Evolutionary conservation across 2,888 invertebrate species (phyloP), one percentile per base, ranked within the genome.

Genomic region (Lasioglossum malachurum): DNA sequence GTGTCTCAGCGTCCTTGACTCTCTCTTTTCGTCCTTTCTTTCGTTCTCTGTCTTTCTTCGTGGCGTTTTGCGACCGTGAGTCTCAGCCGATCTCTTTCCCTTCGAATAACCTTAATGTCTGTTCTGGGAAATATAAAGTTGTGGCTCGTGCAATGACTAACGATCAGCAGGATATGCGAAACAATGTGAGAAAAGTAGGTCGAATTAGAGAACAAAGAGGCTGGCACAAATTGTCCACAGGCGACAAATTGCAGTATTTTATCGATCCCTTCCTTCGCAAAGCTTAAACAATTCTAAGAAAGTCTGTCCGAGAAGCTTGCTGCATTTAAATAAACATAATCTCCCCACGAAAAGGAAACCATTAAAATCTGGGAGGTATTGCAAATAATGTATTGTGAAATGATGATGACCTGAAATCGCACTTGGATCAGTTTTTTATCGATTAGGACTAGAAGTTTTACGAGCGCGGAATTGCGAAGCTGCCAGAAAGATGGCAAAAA

Each of bases 1-100:
- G 74, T 73, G 74, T 38, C 31, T 78, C 23, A 35, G 23, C 7
- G 83, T 82, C 86, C 89, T 86, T 84, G 86, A 75, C 38, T 60
- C 73, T 64, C 38, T 77, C 72, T 76, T 60, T 85, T 76, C 23
- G 8, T 75, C 60, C 82, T 80, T 41, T 78, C 67, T 76, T 75
- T 72, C 46, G 83, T 27, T 35, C 35, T 67, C 64, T 41, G 35
- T 83, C 75, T 80, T 49, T 78, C 44, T 87, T 71, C 71, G 4
- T 3, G 71, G 12, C 38, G 46, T 46, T 57, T 46, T 27, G 82
- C 76, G 91, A 79, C 92, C 91, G 87, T 92, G 92, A 93, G 88
- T 87, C 88, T 76, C 79, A 83, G 75, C 82, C 86, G 78, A 84
- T 89, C 91, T 92, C 88, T 88, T 89, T 89, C 89, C 87, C 87